Conservation (phyloP, 2,888 invertebrate species). For the Brachypalpus laphriformis region DNA sequence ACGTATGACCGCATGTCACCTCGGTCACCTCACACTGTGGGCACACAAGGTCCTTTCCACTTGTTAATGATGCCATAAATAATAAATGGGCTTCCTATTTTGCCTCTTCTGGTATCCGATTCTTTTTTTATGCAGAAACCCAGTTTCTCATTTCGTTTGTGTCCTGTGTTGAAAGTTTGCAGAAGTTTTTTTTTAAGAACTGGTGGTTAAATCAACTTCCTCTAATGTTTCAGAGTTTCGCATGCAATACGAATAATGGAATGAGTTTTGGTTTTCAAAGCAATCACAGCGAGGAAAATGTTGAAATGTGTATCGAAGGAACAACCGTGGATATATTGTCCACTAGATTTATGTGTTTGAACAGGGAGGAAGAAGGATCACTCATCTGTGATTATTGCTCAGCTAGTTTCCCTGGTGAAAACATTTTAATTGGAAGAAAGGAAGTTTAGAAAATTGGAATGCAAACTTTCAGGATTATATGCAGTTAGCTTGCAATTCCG, state of each 20-base stretch:
- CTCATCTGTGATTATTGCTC: too few relatives aligned
- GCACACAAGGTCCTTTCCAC: conserved; percentile 60
- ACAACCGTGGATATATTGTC: conserved; percentile 1
- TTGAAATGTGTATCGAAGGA: not conserved
- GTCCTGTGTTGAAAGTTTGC: not conserved
- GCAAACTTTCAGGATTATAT: too few relatives aligned
- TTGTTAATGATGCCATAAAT: conserved; percentile 69
- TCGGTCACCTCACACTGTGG: conserved; percentile 27
- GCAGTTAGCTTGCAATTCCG: too few relatives aligned
- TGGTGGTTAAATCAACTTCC: conserved; percentile 29
- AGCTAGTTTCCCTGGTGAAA: too few relatives aligned
- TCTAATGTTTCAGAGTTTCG: not conserved
- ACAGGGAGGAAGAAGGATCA: too few relatives aligned
- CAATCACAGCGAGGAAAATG: not conserved
- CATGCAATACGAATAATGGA: not conserved
- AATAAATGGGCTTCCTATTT: conserved; percentile 61
- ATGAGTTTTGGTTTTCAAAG: not conserved
- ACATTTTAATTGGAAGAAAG: too few relatives aligned
- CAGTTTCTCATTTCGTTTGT: conserved; percentile 23
- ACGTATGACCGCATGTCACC: conserved; percentile 63
- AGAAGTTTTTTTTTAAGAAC: not conserved
- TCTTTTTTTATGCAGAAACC: conserved; percentile 20
- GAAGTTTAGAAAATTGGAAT: too few relatives aligned
- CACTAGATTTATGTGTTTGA: not conserved
- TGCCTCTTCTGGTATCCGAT: conserved; percentile 18